These are phyloP conservation scores for Cryptomyrus ogoouensis DNA, from an alignment of 2,113 vertebrate species.

Conservation along the genomic window DNA sequence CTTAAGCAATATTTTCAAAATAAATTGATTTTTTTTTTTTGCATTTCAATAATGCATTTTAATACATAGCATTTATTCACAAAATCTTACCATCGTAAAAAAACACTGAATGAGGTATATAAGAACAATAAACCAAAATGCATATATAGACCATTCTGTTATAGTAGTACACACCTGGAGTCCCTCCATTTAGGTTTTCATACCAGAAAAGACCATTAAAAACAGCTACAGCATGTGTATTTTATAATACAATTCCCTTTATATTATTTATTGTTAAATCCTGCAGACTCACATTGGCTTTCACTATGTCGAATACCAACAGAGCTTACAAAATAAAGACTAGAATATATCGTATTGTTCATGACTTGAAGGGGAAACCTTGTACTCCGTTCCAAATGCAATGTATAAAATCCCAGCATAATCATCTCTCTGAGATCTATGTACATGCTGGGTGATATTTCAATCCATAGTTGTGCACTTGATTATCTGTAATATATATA, in stretches of 20 bases:
- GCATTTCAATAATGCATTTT: constrained; percentile 27
- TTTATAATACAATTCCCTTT: background rate
- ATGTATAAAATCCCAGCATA: background rate
- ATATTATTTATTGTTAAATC: background rate
- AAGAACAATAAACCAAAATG: background rate
- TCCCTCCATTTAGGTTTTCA: background rate
- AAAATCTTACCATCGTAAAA: background rate
- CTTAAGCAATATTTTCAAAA: background rate
- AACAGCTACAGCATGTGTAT: background rate
- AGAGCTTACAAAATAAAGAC: background rate
- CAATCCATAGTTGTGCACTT: background rate
- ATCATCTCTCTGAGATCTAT: background rate
- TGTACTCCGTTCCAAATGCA: background rate
- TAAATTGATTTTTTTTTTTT: constrained; percentile 45
- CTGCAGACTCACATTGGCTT: background rate
- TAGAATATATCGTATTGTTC: background rate
- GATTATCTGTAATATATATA: background rate
- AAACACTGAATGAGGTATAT: background rate
- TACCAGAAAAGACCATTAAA: background rate
- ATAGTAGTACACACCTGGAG: background rate
- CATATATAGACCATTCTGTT: background rate
- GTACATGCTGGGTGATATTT: background rate
- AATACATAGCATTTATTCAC: background rate
- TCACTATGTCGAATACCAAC: background rate
- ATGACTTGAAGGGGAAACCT: background rate